Evolutionary conservation across 2,888 invertebrate species (phyloP).

Genomic region (Periphyllus acericola): DNA sequence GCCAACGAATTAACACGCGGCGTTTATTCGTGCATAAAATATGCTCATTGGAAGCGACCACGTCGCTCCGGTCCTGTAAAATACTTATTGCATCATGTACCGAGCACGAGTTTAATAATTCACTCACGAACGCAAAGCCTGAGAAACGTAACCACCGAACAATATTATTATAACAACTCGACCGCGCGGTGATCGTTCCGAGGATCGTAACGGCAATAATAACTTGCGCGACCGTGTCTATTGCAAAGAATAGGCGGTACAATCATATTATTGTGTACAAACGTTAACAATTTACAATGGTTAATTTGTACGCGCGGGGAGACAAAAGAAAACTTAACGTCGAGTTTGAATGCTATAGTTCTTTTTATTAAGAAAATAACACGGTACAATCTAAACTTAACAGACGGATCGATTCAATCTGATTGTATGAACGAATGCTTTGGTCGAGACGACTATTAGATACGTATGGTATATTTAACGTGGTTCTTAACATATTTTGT

Average conservation of each 20-base stretch:
- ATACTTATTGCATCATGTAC: no score
- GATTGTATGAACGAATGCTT: background rate
- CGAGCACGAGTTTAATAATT: background rate
- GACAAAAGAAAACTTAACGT: background rate
- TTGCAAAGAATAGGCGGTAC: no score
- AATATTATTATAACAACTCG: background rate
- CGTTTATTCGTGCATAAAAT: no score
- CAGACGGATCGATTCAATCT: background rate
- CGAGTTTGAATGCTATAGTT: background rate
- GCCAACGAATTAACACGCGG: no score
- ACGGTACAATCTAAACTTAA: constrained; percentile 18
- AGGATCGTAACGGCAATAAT: background rate
- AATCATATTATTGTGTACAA: background rate
- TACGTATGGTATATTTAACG: background rate
- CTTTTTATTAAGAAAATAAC: constrained; percentile 34
- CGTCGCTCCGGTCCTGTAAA: no score
- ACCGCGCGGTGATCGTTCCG: no score
- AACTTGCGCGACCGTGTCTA: background rate
- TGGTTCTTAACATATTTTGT: background rate
- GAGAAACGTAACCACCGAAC: background rate
- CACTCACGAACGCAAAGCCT: background rate
- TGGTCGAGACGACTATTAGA: background rate
- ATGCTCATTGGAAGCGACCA: no score
- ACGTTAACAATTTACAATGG: background rate
- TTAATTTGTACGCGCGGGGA: background rate